Conservation (phyloP, 2,888 invertebrate genomes). For the Capitulum mitella region DNA sequence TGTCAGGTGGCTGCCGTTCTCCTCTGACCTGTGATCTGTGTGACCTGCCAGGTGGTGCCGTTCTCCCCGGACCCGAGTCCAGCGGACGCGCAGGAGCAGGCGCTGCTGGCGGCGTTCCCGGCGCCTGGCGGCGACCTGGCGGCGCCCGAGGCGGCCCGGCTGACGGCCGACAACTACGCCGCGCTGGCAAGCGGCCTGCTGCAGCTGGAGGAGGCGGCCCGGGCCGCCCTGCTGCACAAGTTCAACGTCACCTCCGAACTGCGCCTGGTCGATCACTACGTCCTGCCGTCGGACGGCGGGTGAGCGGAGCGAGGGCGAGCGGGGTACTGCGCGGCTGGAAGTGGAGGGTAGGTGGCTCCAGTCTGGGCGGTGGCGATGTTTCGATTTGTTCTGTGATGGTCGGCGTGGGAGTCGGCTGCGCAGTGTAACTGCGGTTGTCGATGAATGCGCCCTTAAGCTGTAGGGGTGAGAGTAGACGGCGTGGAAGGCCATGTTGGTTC, state of each 20-base stretch:
- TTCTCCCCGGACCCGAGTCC: neutral
- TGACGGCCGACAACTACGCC: conserved; percentile 54
- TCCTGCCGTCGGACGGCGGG: conserved; percentile 51
- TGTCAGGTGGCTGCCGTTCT: too few relatives aligned
- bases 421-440: too few relatives aligned
- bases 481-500: too few relatives aligned
- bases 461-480: too few relatives aligned
- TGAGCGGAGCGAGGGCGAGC: neutral
- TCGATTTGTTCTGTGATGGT: too few relatives aligned
- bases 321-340: too few relatives aligned
- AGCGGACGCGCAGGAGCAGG: neutral
- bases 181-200: conserved; percentile 66
- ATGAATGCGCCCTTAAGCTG: too few relatives aligned
- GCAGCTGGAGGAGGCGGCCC: conserved; percentile 68
- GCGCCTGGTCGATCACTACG: conserved; percentile 58
- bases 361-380: too few relatives aligned
- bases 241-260: conserved; percentile 60
- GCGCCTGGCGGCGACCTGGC: neutral
- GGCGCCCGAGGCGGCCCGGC: neutral
- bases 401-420: too few relatives aligned
- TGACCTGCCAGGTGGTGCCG: neutral
- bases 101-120: neutral
- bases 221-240: conserved; percentile 57
- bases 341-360: too few relatives aligned
- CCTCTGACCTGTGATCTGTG: too few relatives aligned